phyloP scores from a whole-genome alignment of 2,113 vertebrate genomes.

The Fregata magnificens region DNA sequence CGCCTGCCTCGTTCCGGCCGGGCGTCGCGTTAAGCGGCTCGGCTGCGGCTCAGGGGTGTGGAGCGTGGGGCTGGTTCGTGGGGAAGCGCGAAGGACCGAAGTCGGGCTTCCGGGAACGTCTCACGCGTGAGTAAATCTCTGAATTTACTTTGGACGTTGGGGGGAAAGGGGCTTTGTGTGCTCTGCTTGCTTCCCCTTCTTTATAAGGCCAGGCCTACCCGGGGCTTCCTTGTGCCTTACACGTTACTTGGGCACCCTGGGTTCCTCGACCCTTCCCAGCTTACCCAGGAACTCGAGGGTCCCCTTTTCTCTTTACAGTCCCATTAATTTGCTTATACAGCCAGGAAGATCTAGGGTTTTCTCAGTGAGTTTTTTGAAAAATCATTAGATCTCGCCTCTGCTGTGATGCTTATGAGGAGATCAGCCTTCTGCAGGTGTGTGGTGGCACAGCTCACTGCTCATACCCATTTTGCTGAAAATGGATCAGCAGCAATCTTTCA shows the following conservation, averaged over 20 bases:
- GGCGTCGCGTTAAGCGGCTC: not conserved
- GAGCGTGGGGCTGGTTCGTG: not conserved
- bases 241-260: not conserved
- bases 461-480: fast-evolving
- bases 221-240: fast-evolving
- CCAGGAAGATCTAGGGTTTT: not conserved
- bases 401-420: not conserved
- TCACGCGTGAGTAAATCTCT: not conserved
- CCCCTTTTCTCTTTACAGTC: fast-evolving
- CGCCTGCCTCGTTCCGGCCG: not conserved
- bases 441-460: not conserved
- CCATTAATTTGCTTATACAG: fast-evolving
- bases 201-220: too few species aligned
- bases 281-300: fast-evolving
- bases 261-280: not conserved
- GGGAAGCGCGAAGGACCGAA: not conserved
- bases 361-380: not conserved
- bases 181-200: not conserved
- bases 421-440: not conserved
- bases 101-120: not conserved
- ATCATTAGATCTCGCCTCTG: fast-evolving
- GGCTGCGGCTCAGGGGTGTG: not conserved
- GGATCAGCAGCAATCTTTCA: not conserved
- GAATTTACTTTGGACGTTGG: not conserved
- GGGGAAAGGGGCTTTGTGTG: not conserved